Percentiles rank a stretch among this genome's conserved stretches.
phyloP scores from a whole-genome alignment of 2,113 vertebrate species.

The Pristiophorus japonicus region DNA sequence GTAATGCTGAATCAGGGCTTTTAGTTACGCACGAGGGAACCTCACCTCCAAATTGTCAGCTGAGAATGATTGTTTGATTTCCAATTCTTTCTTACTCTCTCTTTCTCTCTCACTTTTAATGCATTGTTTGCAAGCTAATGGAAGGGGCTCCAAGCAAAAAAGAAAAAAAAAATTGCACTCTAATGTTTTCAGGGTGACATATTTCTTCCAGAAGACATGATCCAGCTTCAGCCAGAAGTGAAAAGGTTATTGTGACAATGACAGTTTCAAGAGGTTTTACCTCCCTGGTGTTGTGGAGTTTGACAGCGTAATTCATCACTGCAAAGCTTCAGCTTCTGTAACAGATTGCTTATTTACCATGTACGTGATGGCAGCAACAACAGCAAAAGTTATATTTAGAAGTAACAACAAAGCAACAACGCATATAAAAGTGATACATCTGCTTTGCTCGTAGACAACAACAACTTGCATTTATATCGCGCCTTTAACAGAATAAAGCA shows the following conservation, averaged over 20 bases:
- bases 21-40: neutral
- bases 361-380: neutral
- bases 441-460: neutral
- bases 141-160: constrained; percentile 3
- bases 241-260: constrained; percentile 34
- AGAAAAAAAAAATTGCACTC: neutral
- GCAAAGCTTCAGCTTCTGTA: neutral
- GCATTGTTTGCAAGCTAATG: neutral
- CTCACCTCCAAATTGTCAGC: neutral
- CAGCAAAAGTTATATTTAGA: constrained; percentile 3
- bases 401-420: neutral
- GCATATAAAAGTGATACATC: neutral
- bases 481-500: neutral
- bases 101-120: neutral
- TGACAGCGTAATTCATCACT: constrained; percentile 35
- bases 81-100: neutral
- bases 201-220: constrained; percentile 17
- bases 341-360: neutral
- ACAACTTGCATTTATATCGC: neutral
- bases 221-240: constrained; percentile 13
- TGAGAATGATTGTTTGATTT: neutral
- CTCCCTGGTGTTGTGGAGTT: constrained; percentile 10
- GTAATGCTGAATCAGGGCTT: neutral
- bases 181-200: constrained; percentile 21
- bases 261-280: constrained; percentile 27